A percentile compares a stretch with the other conserved stretches of the same genome.
Conservation (phyloP, 2,888 invertebrate genomes). For the Coleophora deauratella region DNA sequence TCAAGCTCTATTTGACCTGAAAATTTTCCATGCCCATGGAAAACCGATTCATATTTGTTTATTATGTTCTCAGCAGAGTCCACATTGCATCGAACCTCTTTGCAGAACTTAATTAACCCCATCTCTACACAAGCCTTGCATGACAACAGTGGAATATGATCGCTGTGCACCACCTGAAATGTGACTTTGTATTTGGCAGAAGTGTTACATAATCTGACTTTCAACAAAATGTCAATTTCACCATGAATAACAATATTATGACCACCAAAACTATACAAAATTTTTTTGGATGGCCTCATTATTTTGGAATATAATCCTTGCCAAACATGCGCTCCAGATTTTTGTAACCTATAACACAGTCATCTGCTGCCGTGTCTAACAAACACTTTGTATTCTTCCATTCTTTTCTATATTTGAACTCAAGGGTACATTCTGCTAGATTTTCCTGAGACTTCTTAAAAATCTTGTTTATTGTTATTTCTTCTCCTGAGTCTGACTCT, state of each 20-base stretch:
- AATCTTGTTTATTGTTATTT: background rate
- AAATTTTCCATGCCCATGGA: constrained; percentile 7
- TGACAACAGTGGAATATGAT: constrained; percentile 6
- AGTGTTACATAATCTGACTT: background rate
- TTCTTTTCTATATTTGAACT: background rate
- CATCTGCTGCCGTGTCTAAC: constrained; percentile 6
- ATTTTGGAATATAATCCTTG: constrained; percentile 1
- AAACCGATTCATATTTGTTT: constrained; percentile 7
- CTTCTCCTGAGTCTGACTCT: background rate
- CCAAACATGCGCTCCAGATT: constrained; percentile 4
- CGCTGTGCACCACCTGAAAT: constrained; percentile 5
- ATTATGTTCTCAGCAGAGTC: constrained; percentile 1
- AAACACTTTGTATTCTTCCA: constrained; percentile 1
- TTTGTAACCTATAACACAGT: constrained; percentile 1
- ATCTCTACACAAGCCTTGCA: constrained; percentile 1
- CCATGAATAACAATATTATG: constrained; percentile 3
- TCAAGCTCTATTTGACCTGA: constrained; percentile 6
- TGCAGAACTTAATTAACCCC: constrained; percentile 5
- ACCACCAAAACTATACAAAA: constrained; percentile 4
- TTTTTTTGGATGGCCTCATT: constrained; percentile 4
- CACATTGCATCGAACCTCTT: background rate
- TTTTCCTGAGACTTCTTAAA: constrained; percentile 4
- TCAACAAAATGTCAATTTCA: constrained; percentile 1
- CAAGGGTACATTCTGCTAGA: background rate
- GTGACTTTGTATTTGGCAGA: constrained; percentile 1